These are phyloP conservation scores for Kryptopterus vitreolus DNA, from an alignment of 2,797 vertebrate genomes.

Conservation along the genomic window DNA sequence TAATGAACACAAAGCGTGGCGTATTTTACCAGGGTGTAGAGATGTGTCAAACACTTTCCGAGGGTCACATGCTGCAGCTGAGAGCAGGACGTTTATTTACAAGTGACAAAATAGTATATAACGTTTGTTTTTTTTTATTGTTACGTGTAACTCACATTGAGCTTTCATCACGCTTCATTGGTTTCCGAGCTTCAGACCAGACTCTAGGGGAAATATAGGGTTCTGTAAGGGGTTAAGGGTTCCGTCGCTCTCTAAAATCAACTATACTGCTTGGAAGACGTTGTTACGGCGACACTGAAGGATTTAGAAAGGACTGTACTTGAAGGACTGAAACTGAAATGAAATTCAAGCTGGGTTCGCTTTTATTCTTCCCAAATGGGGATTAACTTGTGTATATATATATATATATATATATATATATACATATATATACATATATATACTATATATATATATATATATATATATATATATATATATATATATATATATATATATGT, in stretches of 20 bases:
- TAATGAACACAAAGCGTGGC: no score
- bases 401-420: no score
- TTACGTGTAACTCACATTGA: neutral
- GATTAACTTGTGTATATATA: neutral
- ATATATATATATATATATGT: no score
- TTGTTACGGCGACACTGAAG: neutral
- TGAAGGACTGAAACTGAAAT: neutral
- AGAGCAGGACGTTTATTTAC: no score
- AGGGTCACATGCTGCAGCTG: no score
- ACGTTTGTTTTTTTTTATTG: neutral
- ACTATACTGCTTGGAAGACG: neutral
- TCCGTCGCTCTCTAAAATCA: neutral
- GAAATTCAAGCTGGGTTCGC: neutral
- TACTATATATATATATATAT: no score
- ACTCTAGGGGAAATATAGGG: neutral
- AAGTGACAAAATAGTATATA: no score
- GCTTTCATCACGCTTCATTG: neutral
- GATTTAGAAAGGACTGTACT: neutral
- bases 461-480: no score
- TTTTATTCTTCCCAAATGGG: neutral
- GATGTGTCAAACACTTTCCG: no score
- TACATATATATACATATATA: no score
- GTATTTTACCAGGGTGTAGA: no score
- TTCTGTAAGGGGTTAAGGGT: neutral
- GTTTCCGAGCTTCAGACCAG: neutral